Conservation (phyloP, 1,140 invertebrate genomes). For the Papilio helenus region DNA sequence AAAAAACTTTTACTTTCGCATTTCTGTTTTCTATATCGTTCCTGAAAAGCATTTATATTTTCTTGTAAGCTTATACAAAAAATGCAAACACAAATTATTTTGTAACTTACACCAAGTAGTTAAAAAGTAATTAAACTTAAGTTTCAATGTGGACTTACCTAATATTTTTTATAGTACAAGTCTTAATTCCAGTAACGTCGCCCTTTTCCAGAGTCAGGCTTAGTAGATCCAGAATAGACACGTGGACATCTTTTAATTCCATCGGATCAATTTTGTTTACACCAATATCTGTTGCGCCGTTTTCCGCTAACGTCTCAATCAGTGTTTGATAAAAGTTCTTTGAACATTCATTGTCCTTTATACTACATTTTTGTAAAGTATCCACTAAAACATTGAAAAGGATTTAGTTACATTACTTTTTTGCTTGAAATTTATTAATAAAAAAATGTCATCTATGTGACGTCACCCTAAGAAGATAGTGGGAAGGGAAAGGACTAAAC, state of each 20-base stretch:
- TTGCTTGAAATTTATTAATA: too few relatives aligned
- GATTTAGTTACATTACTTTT: neutral
- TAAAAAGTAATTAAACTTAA: too few relatives aligned
- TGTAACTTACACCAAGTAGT: too few relatives aligned
- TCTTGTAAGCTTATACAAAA: neutral
- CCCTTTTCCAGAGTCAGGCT: conserved; percentile 49
- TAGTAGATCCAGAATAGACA: conserved; percentile 44
- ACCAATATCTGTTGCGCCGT: conserved; percentile 49
- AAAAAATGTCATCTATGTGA: too few relatives aligned
- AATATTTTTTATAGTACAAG: conserved; percentile 47
- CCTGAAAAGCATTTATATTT: conserved; percentile 38
- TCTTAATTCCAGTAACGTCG: conserved; percentile 45
- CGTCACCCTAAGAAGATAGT: too few relatives aligned
- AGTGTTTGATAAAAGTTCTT: conserved; percentile 41
- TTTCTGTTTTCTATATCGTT: conserved; percentile 46
- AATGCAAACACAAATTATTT: too few relatives aligned
- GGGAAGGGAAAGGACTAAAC: too few relatives aligned
- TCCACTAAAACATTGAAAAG: conserved; percentile 53
- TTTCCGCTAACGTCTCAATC: conserved; percentile 42
- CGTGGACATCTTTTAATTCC: conserved; percentile 43
- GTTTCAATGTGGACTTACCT: conserved; percentile 44
- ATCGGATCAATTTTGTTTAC: conserved; percentile 54
- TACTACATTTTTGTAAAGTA: conserved; percentile 50
- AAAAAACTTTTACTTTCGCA: conserved; percentile 45
- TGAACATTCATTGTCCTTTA: conserved; percentile 50